A percentile compares a stretch with the other conserved stretches of the same genome.
Evolutionary conservation across 2,888 invertebrate species (phyloP).

Genomic region (Drosophila ochracea): DNA sequence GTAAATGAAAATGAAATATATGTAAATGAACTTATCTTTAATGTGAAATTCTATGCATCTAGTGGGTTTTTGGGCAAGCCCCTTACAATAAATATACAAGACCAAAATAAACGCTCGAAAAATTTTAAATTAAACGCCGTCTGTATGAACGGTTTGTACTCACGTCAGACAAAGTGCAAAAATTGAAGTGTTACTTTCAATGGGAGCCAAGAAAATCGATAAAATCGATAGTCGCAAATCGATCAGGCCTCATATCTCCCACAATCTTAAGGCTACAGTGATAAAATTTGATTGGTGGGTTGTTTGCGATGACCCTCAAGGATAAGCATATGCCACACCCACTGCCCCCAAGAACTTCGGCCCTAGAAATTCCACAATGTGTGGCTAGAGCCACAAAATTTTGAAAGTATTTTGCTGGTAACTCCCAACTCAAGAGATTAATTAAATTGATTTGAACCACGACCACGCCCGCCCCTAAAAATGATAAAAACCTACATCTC

Average conservation of each 20-base stretch:
- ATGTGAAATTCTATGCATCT: background rate
- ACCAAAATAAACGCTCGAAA: background rate
- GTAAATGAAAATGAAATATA: background rate
- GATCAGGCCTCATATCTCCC: background rate
- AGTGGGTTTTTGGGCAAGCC: background rate
- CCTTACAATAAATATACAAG: background rate
- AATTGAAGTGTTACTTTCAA: background rate
- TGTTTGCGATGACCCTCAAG: background rate
- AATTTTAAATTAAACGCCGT: background rate
- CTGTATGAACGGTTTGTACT: background rate
- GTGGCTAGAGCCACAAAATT: background rate
- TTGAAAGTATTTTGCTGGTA: background rate
- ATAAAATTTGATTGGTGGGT: background rate
- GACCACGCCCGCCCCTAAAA: background rate
- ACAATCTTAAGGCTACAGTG: background rate
- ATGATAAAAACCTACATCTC: background rate
- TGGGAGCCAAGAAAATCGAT: background rate
- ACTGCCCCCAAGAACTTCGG: background rate
- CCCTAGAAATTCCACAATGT: background rate
- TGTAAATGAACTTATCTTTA: background rate
- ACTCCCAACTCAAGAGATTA: background rate
- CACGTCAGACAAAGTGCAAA: background rate
- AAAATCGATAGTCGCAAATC: background rate
- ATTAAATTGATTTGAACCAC: background rate
- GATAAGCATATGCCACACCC: background rate